Evolutionary conservation across 2,888 invertebrate genomes (phyloP).

Genomic region (Prosapia bicincta): DNA sequence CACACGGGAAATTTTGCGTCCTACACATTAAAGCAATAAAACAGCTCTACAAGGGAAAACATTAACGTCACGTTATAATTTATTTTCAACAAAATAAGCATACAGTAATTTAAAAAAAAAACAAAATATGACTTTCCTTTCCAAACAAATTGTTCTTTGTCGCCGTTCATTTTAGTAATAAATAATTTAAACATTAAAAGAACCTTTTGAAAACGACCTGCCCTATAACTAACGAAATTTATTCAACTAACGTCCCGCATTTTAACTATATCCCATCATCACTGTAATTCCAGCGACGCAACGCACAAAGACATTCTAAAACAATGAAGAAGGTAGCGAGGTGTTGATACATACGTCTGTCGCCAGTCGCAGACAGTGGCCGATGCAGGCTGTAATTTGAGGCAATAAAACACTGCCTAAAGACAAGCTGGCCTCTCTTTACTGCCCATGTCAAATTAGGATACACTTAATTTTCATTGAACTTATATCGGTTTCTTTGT

Average conservation of each 20-base stretch:
- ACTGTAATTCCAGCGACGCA: not conserved
- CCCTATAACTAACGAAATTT: not conserved
- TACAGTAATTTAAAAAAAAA: too few species aligned
- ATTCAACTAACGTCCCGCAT: not conserved
- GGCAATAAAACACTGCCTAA: slow-evolving; percentile 23
- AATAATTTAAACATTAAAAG: too few species aligned
- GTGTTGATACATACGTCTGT: not conserved
- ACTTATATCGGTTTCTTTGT: not conserved
- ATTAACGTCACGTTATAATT: too few species aligned
- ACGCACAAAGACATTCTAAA: not conserved
- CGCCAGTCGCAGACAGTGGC: not conserved
- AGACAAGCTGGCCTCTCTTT: not conserved
- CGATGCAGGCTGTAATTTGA: slow-evolving; percentile 14
- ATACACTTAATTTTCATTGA: not conserved
- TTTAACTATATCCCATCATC: not conserved
- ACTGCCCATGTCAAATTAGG: slow-evolving; percentile 19
- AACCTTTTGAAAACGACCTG: not conserved
- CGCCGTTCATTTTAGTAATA: too few species aligned
- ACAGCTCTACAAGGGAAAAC: too few species aligned
- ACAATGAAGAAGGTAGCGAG: too few species aligned
- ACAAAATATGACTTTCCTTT: too few species aligned
- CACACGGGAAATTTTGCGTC: too few species aligned
- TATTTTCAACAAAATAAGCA: too few species aligned
- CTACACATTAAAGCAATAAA: too few species aligned
- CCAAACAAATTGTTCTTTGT: too few species aligned